A percentile compares a stretch with the other conserved stretches of the same genome.
phyloP scores from a whole-genome alignment of 2,888 invertebrate genomes.

The Rhagonycha fulva region DNA sequence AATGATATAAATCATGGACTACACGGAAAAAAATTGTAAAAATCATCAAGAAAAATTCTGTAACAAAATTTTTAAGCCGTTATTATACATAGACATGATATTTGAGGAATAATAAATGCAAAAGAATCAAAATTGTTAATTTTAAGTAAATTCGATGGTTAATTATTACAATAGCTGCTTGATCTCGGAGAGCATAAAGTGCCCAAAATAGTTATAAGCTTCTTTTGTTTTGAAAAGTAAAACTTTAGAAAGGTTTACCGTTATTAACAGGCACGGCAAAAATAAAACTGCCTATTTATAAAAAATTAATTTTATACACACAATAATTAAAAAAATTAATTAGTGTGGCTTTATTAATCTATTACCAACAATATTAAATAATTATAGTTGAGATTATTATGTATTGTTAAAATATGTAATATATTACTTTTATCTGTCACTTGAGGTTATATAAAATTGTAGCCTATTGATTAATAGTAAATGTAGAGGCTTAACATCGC shows the following conservation, averaged over 20 bases:
- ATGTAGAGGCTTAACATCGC: neutral
- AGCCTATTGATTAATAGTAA: neutral
- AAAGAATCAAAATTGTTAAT: too few relatives aligned
- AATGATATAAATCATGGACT: neutral
- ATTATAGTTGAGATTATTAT: neutral
- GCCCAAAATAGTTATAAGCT: neutral
- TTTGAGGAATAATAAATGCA: too few relatives aligned
- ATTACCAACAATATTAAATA: neutral
- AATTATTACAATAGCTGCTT: too few relatives aligned
- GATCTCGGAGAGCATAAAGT: too few relatives aligned
- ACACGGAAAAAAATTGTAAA: neutral
- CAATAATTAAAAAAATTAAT: neutral
- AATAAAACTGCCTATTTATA: neutral
- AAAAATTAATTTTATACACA: neutral
- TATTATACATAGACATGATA: too few relatives aligned
- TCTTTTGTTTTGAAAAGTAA: neutral
- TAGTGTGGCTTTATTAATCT: neutral
- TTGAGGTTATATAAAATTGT: slow-evolving; percentile 3
- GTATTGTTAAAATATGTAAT: neutral
- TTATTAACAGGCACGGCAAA: neutral
- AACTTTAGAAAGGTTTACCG: neutral
- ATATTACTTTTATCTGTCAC: neutral
- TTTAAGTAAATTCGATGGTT: too few relatives aligned
- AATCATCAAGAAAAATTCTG: too few relatives aligned
- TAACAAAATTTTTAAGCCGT: too few relatives aligned